Evolutionary conservation across 2,797 vertebrate genomes (phyloP).

Genomic region (Chaenodraco wilsoni): DNA sequence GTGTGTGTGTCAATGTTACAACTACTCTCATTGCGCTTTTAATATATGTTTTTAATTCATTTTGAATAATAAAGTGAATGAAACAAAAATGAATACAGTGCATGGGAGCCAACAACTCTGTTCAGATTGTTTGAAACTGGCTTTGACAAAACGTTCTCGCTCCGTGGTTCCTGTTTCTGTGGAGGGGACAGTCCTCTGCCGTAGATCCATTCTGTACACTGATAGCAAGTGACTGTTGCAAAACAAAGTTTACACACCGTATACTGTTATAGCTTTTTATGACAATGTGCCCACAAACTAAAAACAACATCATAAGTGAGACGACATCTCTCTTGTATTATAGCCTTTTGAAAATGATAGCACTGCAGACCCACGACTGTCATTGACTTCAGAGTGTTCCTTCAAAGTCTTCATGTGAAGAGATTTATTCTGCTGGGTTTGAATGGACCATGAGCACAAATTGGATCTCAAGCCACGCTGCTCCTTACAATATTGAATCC

Average conservation of each 20-base stretch:
- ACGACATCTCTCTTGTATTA: conserved; percentile 46
- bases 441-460: conserved; percentile 34
- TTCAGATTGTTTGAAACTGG: conserved; percentile 70
- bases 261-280: conserved; percentile 65
- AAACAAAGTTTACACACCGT: conserved; percentile 61
- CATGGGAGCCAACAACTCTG: conserved; percentile 67
- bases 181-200: conserved; percentile 49
- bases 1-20: conserved; percentile 37
- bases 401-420: conserved; percentile 56
- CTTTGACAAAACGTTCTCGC: conserved; percentile 57
- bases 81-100: conserved; percentile 72
- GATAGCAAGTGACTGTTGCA: conserved; percentile 55
- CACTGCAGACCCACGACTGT: conserved; percentile 42
- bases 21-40: conserved; percentile 55
- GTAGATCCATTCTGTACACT: conserved; percentile 63
- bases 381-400: conserved; percentile 49
- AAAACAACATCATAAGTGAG: conserved; percentile 63
- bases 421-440: conserved; percentile 50
- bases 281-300: conserved; percentile 71
- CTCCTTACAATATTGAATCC: conserved; percentile 46
- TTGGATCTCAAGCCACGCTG: conserved; percentile 36
- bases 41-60: conserved; percentile 55
- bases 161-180: conserved; percentile 41
- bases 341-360: conserved; percentile 51
- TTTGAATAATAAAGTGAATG: conserved; percentile 69